These are phyloP conservation scores for Cheirogaleus medius DNA, from an alignment of 2,113 vertebrate species.

Conservation along the genomic window DNA sequence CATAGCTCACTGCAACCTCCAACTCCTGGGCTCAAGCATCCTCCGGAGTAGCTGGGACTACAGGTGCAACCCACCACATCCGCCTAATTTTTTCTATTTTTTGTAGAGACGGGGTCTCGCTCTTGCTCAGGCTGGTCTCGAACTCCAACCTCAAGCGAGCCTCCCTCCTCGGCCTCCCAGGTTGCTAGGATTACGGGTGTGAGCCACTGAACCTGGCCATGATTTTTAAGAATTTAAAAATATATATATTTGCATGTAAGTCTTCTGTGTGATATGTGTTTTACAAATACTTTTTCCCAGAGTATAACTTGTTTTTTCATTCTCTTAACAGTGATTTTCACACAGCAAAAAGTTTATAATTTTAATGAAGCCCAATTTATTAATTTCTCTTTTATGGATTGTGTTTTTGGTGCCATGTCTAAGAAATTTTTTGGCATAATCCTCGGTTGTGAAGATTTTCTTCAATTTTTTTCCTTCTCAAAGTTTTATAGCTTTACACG, in stretches of 20 bases:
- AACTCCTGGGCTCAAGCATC: neutral
- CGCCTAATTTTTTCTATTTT: too few species aligned
- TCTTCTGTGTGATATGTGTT: neutral
- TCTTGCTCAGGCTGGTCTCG: too few species aligned
- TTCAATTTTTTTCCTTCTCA: neutral
- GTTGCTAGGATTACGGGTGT: neutral
- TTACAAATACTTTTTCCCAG: neutral
- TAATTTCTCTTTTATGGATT: neutral
- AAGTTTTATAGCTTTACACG: neutral
- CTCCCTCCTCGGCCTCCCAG: neutral
- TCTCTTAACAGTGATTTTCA: neutral
- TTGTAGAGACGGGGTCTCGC: too few species aligned
- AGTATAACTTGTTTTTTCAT: neutral
- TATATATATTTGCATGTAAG: neutral
- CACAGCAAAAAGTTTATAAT: neutral
- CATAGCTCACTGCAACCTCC: neutral
- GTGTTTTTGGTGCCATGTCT: neutral
- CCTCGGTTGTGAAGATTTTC: neutral
- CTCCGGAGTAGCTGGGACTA: neutral
- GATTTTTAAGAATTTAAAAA: too few species aligned
- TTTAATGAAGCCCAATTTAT: neutral
- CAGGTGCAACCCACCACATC: neutral
- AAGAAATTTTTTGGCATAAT: neutral
- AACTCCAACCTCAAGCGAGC: neutral
- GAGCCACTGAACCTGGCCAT: neutral